These are phyloP conservation scores for Bombus terrestris DNA, from an alignment of 1,140 invertebrate species.

Conservation along the genomic window DNA sequence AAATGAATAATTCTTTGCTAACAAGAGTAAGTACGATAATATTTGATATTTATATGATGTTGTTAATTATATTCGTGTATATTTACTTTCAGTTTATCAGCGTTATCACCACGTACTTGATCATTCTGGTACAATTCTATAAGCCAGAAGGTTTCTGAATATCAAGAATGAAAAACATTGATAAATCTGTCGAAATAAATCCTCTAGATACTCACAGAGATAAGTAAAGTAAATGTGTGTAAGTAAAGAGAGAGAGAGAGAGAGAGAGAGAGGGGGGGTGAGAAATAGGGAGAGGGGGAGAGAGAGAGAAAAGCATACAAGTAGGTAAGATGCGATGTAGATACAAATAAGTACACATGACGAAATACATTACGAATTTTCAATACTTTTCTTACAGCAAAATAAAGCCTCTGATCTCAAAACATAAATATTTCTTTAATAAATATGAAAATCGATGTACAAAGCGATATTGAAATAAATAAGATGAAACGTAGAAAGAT, in stretches of 20 bases:
- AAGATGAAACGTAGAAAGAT: constrained; percentile 3
- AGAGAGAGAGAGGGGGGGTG: no score
- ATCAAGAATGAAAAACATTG: not conserved
- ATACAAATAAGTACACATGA: not conserved
- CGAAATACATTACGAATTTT: constrained; percentile 16
- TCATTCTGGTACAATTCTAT: constrained; percentile 74
- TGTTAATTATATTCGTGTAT: not conserved
- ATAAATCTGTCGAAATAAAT: not conserved
- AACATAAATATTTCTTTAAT: constrained; percentile 24
- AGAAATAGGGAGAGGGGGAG: no score
- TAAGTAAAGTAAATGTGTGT: not conserved
- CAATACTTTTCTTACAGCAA: not conserved
- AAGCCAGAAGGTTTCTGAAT: constrained; percentile 43
- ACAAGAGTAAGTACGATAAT: constrained; percentile 58
- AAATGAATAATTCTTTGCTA: constrained; percentile 70
- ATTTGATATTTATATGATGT: not conserved
- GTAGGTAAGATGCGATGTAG: no score
- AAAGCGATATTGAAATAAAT: constrained; percentile 5
- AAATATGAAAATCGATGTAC: not conserved
- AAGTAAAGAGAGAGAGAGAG: no score
- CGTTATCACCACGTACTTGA: constrained; percentile 73
- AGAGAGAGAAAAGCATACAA: not conserved
- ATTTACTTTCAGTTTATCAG: constrained; percentile 70
- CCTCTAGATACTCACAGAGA: no score
- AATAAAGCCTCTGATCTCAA: not conserved